Evolutionary conservation across 2,888 invertebrate genomes (phyloP).

Genomic region (Sabatieria punctata): DNA sequence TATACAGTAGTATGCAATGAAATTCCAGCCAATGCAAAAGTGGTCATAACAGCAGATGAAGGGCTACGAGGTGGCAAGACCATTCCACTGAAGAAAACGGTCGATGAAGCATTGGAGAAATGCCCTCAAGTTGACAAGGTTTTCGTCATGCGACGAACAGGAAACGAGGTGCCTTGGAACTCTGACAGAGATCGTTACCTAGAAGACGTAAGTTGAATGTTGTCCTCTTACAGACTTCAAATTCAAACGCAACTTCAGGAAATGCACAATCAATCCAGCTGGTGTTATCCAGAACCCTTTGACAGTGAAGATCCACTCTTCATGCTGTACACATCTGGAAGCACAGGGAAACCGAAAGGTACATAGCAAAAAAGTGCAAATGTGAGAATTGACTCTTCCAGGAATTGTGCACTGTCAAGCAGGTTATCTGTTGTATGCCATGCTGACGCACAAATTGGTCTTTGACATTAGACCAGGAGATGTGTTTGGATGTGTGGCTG

Average conservation of each 20-base stretch:
- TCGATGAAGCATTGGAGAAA: slow-evolving; percentile 48
- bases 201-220: too few relatives aligned
- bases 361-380: too few relatives aligned
- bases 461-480: slow-evolving; percentile 36
- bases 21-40: slow-evolving; percentile 51
- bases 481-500: slow-evolving; percentile 40
- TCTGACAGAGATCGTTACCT: too few relatives aligned
- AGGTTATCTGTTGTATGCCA: slow-evolving; percentile 37
- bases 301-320: slow-evolving; percentile 39
- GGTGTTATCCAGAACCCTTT: slow-evolving; percentile 32
- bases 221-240: too few relatives aligned
- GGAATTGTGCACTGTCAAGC: slow-evolving; percentile 35
- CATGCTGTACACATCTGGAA: slow-evolving; percentile 41
- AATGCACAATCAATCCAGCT: slow-evolving; percentile 54
- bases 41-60: slow-evolving; percentile 77
- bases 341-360: slow-evolving; percentile 41
- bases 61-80: slow-evolving; percentile 86
- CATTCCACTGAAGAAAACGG: slow-evolving; percentile 67
- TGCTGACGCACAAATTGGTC: slow-evolving; percentile 36
- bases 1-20: slow-evolving; percentile 6
- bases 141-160: too few relatives aligned
- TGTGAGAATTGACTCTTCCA: too few relatives aligned
- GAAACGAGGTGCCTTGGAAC: too few relatives aligned
- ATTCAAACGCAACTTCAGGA: slow-evolving; percentile 61
- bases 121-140: slow-evolving; percentile 20